Base-by-base conservation (phyloP, 1,140 invertebrate species). In the Parasteatoda tepidariorum region DNA sequence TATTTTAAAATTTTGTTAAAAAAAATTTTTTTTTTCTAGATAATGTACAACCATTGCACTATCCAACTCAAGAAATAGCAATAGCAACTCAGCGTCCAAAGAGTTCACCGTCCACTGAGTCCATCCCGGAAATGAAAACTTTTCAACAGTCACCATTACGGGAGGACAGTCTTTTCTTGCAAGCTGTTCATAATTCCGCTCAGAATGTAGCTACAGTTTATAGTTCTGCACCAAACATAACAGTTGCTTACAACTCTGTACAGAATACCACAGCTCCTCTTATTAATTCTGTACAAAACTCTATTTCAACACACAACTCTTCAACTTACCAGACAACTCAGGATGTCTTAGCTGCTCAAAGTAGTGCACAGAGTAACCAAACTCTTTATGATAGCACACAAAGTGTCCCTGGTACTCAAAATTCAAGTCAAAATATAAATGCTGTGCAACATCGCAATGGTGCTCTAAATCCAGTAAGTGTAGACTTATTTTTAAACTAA, bases 41-140 rank as follows among this genome's bases (percentile, higher is more conserved):
- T 71, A 57, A 62, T 54, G 59, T 71, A 24, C 78, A 82, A 28
- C 70, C 81, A 22, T 57, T 74, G 24, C 75, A 73, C 0, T 82
- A 76, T 75, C 84, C 71, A 38, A 67, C 66, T 75, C 84, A 84
- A 57, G 84, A 84, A 48, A 59, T 84, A 38, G 76, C 84, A 33
- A 84, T 84, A 55, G 57, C 84, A 1, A 84, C 68, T n/a, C 54
- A 79, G 59, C 84, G 84, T 74, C 71, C 83, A 68, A 84, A 84
- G 70, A 84, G 68, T 81, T 81, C 76, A 15, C 84, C 84, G 71
- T 81, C 84, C 84, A 81, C 84, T 28, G 78, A 67, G 57, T 76
- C 66, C 67, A 84, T 82, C 74, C 84, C 84, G 24, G 84, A 85
- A 68, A 78, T 85, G 84, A 85, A 85, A 55, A 85, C 84, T 30